Evolutionary conservation across 2,797 vertebrate species (phyloP).

Genomic region (Ceryle rudis): DNA sequence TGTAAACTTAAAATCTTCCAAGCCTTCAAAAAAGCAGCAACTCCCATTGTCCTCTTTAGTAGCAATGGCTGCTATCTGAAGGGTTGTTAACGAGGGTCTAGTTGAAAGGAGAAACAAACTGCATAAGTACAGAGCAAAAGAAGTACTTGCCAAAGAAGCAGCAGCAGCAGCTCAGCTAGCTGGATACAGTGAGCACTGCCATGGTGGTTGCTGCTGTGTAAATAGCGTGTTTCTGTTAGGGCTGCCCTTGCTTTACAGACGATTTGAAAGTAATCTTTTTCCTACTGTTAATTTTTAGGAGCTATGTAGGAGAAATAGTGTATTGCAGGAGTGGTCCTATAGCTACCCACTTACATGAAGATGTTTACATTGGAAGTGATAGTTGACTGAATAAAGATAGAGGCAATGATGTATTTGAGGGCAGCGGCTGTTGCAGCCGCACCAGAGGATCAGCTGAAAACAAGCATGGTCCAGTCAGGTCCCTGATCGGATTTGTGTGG

Average conservation of each 20-base stretch:
- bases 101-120: neutral
- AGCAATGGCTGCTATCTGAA: neutral
- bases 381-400: neutral
- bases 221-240: neutral
- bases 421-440: neutral
- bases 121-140: neutral
- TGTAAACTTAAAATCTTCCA: neutral
- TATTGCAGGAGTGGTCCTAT: neutral
- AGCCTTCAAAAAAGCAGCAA: neutral
- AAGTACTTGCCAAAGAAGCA: neutral
- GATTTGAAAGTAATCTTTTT: neutral
- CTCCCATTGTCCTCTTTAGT: neutral
- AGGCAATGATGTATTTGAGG: neutral
- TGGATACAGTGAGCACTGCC: neutral
- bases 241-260: neutral
- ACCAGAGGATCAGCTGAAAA: neutral
- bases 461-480: neutral
- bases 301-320: fast-evolving
- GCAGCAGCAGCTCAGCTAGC: neutral
- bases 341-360: neutral
- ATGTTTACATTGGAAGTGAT: neutral
- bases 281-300: neutral
- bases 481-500: fast-evolving
- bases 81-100: neutral
- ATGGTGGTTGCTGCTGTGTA: neutral